Evolutionary conservation across 2,888 invertebrate species (phyloP).

Genomic region (Steromphala cineraria): DNA sequence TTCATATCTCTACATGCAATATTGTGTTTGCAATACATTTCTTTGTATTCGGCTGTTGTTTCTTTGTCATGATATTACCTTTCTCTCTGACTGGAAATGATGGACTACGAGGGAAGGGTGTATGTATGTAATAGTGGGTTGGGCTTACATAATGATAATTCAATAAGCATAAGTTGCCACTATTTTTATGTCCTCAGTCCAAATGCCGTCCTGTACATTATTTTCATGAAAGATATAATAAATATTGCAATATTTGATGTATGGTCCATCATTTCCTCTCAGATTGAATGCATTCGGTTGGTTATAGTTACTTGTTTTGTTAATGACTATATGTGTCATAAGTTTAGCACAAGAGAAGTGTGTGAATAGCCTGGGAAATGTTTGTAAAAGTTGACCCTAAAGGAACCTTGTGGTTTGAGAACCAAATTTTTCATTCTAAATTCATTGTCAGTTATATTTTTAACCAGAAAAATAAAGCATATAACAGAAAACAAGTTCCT

Average conservation of each 20-base stretch:
- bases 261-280: background rate
- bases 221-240: background rate
- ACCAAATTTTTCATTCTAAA: background rate
- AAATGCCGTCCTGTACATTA: slow-evolving; percentile 14
- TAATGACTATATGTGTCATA: slow-evolving; percentile 17
- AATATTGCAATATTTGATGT: background rate
- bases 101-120: background rate
- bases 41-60: slow-evolving; percentile 20
- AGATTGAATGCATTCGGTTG: background rate
- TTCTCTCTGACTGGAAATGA: background rate
- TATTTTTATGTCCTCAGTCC: background rate
- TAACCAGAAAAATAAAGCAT: background rate
- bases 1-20: slow-evolving; percentile 20
- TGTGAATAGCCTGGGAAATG: slow-evolving; percentile 8
- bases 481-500: background rate
- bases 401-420: background rate
- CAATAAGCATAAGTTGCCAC: background rate
- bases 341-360: slow-evolving; percentile 21
- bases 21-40: slow-evolving; percentile 29
- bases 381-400: background rate
- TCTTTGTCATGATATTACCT: slow-evolving; percentile 17
- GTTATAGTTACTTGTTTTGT: background rate
- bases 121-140: too few species aligned
- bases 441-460: background rate
- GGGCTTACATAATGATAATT: background rate